Conservation (phyloP, 2,888 invertebrate species). For the Orthonychiurus folsomi region DNA sequence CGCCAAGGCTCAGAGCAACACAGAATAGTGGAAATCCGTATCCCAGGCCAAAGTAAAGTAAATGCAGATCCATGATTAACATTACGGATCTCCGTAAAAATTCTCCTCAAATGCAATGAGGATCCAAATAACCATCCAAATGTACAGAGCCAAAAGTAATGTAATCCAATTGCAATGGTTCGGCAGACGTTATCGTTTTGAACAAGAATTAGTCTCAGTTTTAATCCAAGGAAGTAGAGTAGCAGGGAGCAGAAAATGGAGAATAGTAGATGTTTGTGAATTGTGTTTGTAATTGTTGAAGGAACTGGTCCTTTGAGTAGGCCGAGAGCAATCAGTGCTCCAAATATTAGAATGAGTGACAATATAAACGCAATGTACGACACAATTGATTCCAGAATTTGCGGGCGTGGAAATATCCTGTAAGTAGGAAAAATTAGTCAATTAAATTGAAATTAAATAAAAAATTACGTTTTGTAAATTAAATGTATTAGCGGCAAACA, state of each 20-base stretch:
- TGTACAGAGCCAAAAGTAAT: slow-evolving; percentile 84
- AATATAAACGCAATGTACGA: slow-evolving; percentile 82
- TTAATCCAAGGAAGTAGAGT: slow-evolving; percentile 76
- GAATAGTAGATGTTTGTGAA: slow-evolving; percentile 85
- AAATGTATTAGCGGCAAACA: too few relatives aligned
- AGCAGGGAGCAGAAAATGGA: slow-evolving; percentile 79
- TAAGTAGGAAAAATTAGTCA: slow-evolving; percentile 34
- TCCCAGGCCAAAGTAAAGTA: slow-evolving; percentile 81
- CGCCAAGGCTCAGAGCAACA: slow-evolving; percentile 82
- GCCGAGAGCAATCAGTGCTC: slow-evolving; percentile 70
- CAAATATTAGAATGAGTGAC: slow-evolving; percentile 67
- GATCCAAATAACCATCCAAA: slow-evolving; percentile 89
- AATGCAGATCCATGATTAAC: slow-evolving; percentile 91
- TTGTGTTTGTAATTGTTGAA: slow-evolving; percentile 83
- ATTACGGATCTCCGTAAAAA: slow-evolving; percentile 89
- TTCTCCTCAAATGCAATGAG: slow-evolving; percentile 82
- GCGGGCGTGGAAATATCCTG: slow-evolving; percentile 78
- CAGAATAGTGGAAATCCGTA: slow-evolving; percentile 86
- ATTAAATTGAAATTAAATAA: slow-evolving; percentile 10
- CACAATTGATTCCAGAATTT: slow-evolving; percentile 71
- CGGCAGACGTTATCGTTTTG: slow-evolving; percentile 62
- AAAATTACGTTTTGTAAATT: too few relatives aligned
- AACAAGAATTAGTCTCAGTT: slow-evolving; percentile 67
- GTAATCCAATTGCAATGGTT: slow-evolving; percentile 51
- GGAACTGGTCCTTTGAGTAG: slow-evolving; percentile 60